These are phyloP conservation scores for Oncorhynchus clarkii DNA, from an alignment of 2,113 vertebrate genomes.

Conservation along the genomic window DNA sequence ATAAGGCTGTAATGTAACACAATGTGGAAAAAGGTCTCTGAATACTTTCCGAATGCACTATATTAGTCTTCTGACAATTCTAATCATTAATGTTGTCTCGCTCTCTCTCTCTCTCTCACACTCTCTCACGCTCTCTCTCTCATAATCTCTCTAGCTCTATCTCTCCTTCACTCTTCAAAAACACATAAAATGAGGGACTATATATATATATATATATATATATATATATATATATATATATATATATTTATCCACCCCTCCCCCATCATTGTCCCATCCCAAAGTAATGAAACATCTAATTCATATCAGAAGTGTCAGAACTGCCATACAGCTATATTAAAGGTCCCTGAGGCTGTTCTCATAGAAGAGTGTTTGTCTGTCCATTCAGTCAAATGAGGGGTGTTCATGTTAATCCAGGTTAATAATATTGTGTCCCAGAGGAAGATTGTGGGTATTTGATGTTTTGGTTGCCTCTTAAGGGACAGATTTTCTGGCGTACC, in stretches of 20 bases:
- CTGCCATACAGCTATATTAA: slow-evolving; percentile 27
- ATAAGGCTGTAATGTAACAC: too few species aligned
- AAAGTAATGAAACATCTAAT: slow-evolving; percentile 35
- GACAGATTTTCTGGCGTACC: slow-evolving; percentile 23
- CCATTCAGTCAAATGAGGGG: not conserved
- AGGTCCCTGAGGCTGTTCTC: not conserved
- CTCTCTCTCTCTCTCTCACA: not conserved
- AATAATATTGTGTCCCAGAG: slow-evolving; percentile 25
- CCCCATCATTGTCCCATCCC: slow-evolving; percentile 16
- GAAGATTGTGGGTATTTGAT: slow-evolving; percentile 31
- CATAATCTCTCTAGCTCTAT: too few species aligned
- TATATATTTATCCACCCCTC: slow-evolving; percentile 14
- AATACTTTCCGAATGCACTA: not conserved
- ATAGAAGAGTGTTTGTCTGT: slow-evolving; percentile 5
- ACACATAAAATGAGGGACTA: slow-evolving; percentile 19
- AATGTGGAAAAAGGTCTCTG: too few species aligned
- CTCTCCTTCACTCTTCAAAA: not conserved
- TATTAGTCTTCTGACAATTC: too few species aligned
- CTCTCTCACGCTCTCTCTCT: too few species aligned
- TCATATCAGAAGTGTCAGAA: slow-evolving; percentile 33
- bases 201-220: not conserved
- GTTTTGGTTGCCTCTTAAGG: slow-evolving; percentile 24
- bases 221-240: slow-evolving; percentile 8
- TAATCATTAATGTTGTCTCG: not conserved
- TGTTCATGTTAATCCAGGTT: slow-evolving; percentile 19